A percentile compares a stretch with the other conserved stretches of the same genome.
These are phyloP conservation scores for Trisateles emortualis DNA, from an alignment of 2,888 invertebrate genomes.

Conservation along the genomic window DNA sequence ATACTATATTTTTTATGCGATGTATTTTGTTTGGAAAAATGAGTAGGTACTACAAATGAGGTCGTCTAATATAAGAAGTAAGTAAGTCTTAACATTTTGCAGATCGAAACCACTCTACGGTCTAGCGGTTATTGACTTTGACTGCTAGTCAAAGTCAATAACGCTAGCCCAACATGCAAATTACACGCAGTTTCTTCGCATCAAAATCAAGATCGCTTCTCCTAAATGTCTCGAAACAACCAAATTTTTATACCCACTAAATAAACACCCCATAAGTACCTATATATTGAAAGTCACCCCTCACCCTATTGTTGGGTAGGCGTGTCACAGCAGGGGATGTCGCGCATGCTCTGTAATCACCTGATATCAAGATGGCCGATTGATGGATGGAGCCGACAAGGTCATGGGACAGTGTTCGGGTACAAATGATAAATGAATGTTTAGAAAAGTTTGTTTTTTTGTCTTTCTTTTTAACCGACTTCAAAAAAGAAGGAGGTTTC, in stretches of 20 bases:
- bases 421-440: not conserved
- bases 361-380: conserved; percentile 72
- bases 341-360: conserved; percentile 80
- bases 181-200: too few species aligned
- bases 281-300: conserved; percentile 40
- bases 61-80: too few species aligned
- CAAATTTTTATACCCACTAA: conserved; percentile 1
- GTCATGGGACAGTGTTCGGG: conserved; percentile 24
- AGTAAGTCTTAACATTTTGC: too few species aligned
- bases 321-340: conserved; percentile 72
- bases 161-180: too few species aligned
- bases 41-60: too few species aligned
- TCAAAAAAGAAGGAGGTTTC: too few species aligned
- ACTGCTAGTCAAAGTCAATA: too few species aligned
- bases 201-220: too few species aligned
- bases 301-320: conserved; percentile 56
- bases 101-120: too few species aligned
- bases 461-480: not conserved
- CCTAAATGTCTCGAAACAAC: not conserved
- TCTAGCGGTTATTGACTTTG: too few species aligned
- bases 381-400: conserved; percentile 51
- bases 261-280: conserved; percentile 20
- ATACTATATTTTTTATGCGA: too few species aligned
- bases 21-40: too few species aligned
- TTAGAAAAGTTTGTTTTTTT: conserved; percentile 6